Evolutionary conservation across 2,797 vertebrate species (phyloP).

Genomic region (Paguma larvata): DNA sequence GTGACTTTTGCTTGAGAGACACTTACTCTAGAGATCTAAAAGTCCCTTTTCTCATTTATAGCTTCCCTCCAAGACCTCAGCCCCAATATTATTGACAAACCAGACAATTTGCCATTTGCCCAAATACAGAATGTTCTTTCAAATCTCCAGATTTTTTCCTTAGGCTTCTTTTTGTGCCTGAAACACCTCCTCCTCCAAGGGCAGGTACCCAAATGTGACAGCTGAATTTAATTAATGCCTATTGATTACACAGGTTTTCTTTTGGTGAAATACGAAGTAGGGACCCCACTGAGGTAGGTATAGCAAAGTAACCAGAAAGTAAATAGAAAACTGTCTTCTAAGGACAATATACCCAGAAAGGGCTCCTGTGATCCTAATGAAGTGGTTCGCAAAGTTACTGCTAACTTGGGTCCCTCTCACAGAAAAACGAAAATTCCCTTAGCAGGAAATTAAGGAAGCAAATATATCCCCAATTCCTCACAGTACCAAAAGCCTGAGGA

Average conservation of each 20-base stretch:
- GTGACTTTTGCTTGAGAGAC: background rate
- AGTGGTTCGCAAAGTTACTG: background rate
- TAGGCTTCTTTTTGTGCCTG: constrained; percentile 1
- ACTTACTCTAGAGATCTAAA: background rate
- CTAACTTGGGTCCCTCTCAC: background rate
- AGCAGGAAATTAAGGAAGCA: background rate
- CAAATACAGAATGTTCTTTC: constrained; percentile 39
- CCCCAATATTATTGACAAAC: background rate
- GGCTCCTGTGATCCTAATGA: background rate
- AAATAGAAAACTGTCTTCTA: background rate
- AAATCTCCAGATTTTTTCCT: constrained; percentile 10
- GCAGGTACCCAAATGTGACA: background rate
- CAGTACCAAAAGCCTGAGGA: background rate
- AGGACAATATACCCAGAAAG: background rate
- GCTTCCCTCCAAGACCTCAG: background rate
- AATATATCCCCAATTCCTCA: background rate
- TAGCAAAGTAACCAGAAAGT: constrained; percentile 2
- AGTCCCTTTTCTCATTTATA: background rate
- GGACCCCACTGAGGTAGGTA: background rate
- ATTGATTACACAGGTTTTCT: constrained; percentile 37
- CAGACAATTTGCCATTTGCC: background rate
- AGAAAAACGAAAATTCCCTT: background rate
- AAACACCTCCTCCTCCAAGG: background rate
- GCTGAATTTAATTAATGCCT: constrained; percentile 2
- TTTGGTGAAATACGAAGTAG: constrained; percentile 26